These are phyloP conservation scores for Sweltsa coloradensis DNA, from an alignment of 1,140 invertebrate genomes.

Conservation along the genomic window DNA sequence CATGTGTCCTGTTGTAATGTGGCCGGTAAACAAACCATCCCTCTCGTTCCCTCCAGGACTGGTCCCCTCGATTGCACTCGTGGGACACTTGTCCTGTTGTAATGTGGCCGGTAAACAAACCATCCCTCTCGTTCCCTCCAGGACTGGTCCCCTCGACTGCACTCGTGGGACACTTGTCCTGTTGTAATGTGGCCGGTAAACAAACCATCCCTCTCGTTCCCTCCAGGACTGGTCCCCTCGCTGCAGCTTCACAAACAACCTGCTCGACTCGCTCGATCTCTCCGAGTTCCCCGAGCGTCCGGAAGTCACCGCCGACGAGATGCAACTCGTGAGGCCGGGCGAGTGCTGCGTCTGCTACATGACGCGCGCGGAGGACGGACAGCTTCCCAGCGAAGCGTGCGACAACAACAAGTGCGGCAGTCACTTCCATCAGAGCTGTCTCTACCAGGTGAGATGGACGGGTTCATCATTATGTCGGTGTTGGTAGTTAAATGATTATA, in stretches of 20 bases:
- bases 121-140: neutral
- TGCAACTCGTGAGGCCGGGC: neutral
- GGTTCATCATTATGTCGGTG: too few relatives aligned
- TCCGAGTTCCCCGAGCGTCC: neutral
- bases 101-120: neutral
- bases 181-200: too few relatives aligned
- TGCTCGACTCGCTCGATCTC: neutral
- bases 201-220: neutral
- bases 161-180: neutral
- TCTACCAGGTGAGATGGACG: conserved; percentile 3
- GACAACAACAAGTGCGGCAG: conserved; percentile 1
- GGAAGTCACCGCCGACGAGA: neutral
- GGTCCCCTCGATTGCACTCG: too few relatives aligned
- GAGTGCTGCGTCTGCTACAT: conserved; percentile 7
- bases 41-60: neutral
- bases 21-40: neutral
- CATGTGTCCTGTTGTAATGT: neutral
- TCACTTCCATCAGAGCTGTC: neutral
- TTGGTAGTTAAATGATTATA: too few relatives aligned
- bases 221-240: neutral
- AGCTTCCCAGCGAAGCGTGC: conserved; percentile 1
- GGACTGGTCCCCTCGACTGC: neutral
- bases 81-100: too few relatives aligned
- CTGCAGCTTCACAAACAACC: neutral
- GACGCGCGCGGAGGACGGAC: neutral